phyloP scores from a whole-genome alignment of 2,797 vertebrate genomes.

The Kryptopterus vitreolus region DNA sequence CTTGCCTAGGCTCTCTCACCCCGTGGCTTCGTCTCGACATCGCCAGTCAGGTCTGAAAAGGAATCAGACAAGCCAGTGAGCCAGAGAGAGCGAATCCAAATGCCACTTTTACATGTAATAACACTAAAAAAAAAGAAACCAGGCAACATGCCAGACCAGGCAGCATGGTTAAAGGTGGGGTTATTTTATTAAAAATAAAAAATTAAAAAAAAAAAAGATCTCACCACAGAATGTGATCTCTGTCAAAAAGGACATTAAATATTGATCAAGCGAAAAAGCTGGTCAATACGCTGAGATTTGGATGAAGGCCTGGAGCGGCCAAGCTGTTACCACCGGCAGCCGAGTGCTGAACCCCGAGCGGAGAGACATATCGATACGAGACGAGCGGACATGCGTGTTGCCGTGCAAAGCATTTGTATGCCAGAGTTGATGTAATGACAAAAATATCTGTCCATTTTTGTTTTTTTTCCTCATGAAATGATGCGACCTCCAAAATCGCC shows the following conservation, averaged over 20 bases:
- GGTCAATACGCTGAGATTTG: slow-evolving; percentile 59
- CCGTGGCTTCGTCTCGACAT: slow-evolving; percentile 36
- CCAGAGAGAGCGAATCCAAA: slow-evolving; percentile 36
- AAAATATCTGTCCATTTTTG: neutral
- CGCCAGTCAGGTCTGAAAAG: slow-evolving; percentile 42
- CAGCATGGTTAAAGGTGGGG: slow-evolving; percentile 58
- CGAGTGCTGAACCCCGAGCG: neutral
- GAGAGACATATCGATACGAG: neutral
- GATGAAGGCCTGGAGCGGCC: slow-evolving; percentile 36
- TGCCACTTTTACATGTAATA: slow-evolving; percentile 56
- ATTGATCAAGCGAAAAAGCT: slow-evolving; percentile 77
- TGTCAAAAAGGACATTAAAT: slow-evolving; percentile 81
- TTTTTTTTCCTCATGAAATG: neutral
- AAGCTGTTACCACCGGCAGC: slow-evolving; percentile 40
- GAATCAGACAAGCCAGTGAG: slow-evolving; percentile 51
- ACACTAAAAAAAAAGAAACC: slow-evolving; percentile 42
- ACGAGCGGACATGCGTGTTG: neutral
- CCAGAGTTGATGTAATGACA: slow-evolving; percentile 8
- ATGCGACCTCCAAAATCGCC: neutral
- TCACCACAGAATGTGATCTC: slow-evolving; percentile 73
- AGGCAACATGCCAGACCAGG: slow-evolving; percentile 67
- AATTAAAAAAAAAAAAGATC: slow-evolving; percentile 61
- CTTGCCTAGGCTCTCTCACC: slow-evolving; percentile 26
- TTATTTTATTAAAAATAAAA: slow-evolving; percentile 31
- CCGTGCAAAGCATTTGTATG: neutral